Base-by-base conservation (phyloP, 2,113 vertebrate genomes). In the Neotoma lepida region DNA sequence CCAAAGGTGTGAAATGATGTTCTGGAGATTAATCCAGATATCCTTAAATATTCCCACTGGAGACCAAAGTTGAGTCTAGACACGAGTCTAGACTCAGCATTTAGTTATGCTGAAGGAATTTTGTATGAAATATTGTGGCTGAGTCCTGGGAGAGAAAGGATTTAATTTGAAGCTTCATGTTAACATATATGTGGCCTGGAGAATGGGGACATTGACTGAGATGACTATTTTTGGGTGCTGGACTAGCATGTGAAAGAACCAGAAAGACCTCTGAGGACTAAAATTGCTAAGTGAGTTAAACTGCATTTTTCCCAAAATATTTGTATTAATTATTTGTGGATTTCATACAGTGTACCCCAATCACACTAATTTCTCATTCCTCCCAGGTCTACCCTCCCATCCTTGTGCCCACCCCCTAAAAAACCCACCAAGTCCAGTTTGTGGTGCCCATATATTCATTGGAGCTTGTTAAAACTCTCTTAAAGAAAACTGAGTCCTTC, bases 211-310 rank as follows among this genome's bases (percentile, higher is more conserved):
- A 80, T 85, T 15, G 70, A 15, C 35, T n/a, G 70, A 91, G 49
- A 30, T 54, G 63, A 87, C 64, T n/a, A 14, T 80, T 90, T 77
- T 61, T 51, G 33, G 33, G 41, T 91, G 18, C 18, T 66, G 30
- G 18, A 8, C 85, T 89, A 63, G 51, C 15, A 20, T 51, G 1
- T 41, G 22, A 77, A 66, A 64, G 80, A 93, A 61, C 61, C 26
- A 81, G 41, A 74, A 35, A 61, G 56, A 24, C 13, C 10, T 54
- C 49, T n/a, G 58, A 77, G 56, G 9, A 51, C 4, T 66, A 82
- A 82, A 97, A 92, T 86, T 88, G 46, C 66, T 90, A 58, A 84
- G 76, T 86, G 51, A 33, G 66, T 88, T 95, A 85, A 90, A 86
- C 35, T 56, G 17, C 35, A 44, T 66, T 86, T 94, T 66, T 9